phyloP scores from a whole-genome alignment of 2,113 vertebrate species.

The Scomber japonicus region DNA sequence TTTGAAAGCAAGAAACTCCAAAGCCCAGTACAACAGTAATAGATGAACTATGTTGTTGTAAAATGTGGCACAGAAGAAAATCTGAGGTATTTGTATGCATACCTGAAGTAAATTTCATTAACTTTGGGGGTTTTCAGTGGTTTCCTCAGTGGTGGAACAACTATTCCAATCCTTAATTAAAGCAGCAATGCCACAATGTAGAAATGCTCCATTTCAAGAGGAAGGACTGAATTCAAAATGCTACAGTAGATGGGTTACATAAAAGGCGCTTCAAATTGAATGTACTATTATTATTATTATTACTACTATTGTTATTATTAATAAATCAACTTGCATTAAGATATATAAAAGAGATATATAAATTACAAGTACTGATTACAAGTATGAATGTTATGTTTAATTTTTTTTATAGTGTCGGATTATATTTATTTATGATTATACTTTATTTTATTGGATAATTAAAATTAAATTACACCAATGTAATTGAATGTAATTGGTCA shows the following conservation, averaged over 20 bases:
- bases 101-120: slow-evolving; percentile 3
- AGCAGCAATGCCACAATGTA: neutral
- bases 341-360: neutral
- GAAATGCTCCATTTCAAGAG: neutral
- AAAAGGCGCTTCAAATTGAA: too few species aligned
- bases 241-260: too few species aligned
- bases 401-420: neutral
- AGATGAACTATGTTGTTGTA: slow-evolving; percentile 5
- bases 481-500: neutral
- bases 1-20: slow-evolving; percentile 12
- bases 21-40: slow-evolving; percentile 6
- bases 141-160: neutral
- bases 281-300: too few species aligned
- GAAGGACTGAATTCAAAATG: neutral
- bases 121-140: neutral
- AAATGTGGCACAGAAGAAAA: slow-evolving; percentile 7
- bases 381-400: neutral
- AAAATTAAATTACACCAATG: too few species aligned
- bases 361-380: neutral
- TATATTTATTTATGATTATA: too few species aligned
- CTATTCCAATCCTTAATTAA: neutral
- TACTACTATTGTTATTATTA: too few species aligned
- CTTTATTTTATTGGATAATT: neutral
- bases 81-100: slow-evolving; percentile 6
- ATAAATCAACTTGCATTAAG: neutral